Base-by-base conservation (phyloP, 2,113 vertebrate genomes). In the Paramisgurnus dabryanus region DNA sequence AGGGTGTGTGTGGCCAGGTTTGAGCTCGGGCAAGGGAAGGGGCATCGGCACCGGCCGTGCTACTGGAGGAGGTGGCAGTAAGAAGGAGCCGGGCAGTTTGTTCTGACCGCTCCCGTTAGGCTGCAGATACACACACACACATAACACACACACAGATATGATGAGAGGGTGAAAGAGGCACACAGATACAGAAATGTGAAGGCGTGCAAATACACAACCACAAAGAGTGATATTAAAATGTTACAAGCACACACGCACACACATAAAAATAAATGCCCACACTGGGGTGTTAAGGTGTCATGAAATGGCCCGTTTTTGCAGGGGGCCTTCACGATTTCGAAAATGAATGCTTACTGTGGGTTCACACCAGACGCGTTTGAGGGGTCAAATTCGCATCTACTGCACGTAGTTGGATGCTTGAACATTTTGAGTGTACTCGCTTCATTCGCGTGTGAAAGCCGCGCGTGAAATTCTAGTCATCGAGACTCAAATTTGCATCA, bases 21-120 rank as follows among this genome's bases (percentile, higher is more conserved):
- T 95, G 89, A 93, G 90, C 90, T 94, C 94, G 90, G 94, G 89
- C 91, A 94, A 92, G 90, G 94, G 91, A 90, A 94, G 93, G 91
- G 94, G 94, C 90, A 95, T 91, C 84, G 93, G 93, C 90, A 95
- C 91, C 84, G 93, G 93, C 88, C 93, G 93, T 90, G 94, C 94
- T 93, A 94, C 93, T 83, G 93, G 93, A 90, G 93, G 93, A 85
- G 93, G 93, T 73, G 93, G 74, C 90, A 94, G 92, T 91, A 94
- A 92, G 93, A 94, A 94, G 89, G 90, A 93, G 88, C 93, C 90
- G 89, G 93, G 87, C 90, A 94, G 93, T 94, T 94, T 92, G 90
- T 93, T 93, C 92, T 94, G 91, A 92, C 93, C 89, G 89, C 93
- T 92, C 91, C 93, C 92, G 91, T 93, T 93, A 89, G 93, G 93